Conservation (phyloP, 1,140 invertebrate species). For the Orius insidiosus region DNA sequence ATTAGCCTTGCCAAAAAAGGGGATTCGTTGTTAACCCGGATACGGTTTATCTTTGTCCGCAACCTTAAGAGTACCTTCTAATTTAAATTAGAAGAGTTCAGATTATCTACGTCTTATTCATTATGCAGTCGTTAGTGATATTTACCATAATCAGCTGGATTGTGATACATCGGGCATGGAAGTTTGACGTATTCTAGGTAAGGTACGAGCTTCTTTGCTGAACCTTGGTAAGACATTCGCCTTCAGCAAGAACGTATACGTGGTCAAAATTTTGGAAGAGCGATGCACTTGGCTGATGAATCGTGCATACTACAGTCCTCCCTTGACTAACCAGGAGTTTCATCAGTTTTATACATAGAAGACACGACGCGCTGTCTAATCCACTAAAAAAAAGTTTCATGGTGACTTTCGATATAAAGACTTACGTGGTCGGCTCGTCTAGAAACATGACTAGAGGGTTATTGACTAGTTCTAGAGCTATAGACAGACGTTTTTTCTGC, state of each 20-base stretch:
- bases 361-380: slow-evolving; percentile 80
- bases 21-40: too few species aligned
- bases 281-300: slow-evolving; percentile 88
- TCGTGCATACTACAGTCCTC: slow-evolving; percentile 82
- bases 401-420: slow-evolving; percentile 12
- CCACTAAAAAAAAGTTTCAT: slow-evolving; percentile 44
- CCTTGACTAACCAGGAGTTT: slow-evolving; percentile 56
- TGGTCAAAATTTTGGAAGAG: slow-evolving; percentile 83
- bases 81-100: too few species aligned
- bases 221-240: slow-evolving; percentile 80
- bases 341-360: slow-evolving; percentile 65
- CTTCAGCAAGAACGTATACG: slow-evolving; percentile 68
- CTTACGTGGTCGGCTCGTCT: slow-evolving; percentile 87
- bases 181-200: slow-evolving; percentile 63
- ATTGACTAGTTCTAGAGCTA: slow-evolving; percentile 79
- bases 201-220: slow-evolving; percentile 53
- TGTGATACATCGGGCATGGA: slow-evolving; percentile 82
- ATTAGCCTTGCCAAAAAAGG: too few species aligned
- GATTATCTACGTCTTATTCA: too few species aligned
- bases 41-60: too few species aligned
- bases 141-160: slow-evolving; percentile 85
- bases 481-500: slow-evolving; percentile 79
- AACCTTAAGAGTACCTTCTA: too few species aligned
- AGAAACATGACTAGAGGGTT: slow-evolving; percentile 89
- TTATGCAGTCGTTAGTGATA: slow-evolving; percentile 12